phyloP scores from a whole-genome alignment of 2,113 vertebrate genomes.

The Hypomesus transpacificus region DNA sequence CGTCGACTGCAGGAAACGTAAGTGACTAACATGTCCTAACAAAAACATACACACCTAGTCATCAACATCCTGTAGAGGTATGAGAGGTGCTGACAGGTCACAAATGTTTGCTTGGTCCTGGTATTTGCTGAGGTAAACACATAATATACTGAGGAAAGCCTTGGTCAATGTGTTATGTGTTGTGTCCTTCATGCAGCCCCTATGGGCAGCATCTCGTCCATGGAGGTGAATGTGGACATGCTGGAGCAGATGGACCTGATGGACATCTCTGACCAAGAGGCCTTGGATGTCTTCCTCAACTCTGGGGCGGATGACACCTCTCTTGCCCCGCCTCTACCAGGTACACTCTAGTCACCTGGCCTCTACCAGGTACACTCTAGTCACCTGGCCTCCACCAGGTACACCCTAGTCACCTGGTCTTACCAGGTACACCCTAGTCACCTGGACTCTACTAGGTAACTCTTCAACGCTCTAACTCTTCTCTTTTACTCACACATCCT shows the following conservation, averaged over 20 bases:
- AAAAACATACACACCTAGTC: not conserved
- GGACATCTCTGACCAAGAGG: conserved; percentile 88
- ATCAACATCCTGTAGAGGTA: not conserved
- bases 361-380: not conserved
- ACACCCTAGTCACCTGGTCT: not conserved
- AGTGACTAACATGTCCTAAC: conserved; percentile 40
- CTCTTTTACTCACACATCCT: not conserved
- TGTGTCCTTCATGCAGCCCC: conserved; percentile 70
- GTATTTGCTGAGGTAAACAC: not conserved
- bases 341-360: conserved; percentile 41
- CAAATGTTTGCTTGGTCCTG: no score
- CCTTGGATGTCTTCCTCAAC: conserved; percentile 86
- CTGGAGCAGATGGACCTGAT: conserved; percentile 90
- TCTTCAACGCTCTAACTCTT: not conserved
- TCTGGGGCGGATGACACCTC: conserved; percentile 72
- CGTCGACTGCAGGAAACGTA: conserved; percentile 85
- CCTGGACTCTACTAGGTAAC: not conserved
- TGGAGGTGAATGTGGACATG: conserved; percentile 93
- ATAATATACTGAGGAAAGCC: not conserved
- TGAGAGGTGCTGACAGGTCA: not conserved
- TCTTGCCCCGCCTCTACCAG: conserved; percentile 67
- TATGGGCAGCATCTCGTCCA: conserved; percentile 91
- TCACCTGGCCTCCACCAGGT: not conserved
- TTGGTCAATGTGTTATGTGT: not conserved
- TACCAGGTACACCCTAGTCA: not conserved